Percentiles rank a stretch among this genome's conserved stretches.
Conservation (phyloP, 2,888 invertebrate genomes). For the Drosophila algonquin region DNA sequence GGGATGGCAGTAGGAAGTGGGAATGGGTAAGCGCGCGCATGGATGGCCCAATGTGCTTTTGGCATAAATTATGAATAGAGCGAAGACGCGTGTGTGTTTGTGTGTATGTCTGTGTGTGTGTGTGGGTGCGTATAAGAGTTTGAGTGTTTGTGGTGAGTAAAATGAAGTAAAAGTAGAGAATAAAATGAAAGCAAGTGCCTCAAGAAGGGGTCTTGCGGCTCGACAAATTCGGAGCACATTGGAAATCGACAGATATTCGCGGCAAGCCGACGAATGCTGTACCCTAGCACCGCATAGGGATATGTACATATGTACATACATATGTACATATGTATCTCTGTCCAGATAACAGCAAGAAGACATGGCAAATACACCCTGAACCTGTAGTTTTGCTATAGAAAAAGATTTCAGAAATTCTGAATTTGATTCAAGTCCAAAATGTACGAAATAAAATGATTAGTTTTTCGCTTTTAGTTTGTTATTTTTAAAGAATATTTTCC, state of each 20-base stretch:
- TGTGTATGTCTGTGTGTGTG: slow-evolving; percentile 25
- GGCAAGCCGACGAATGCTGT: neutral
- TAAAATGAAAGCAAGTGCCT: slow-evolving; percentile 76
- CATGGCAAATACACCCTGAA: too few relatives aligned
- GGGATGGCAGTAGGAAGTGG: neutral
- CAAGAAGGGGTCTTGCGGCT: slow-evolving; percentile 21
- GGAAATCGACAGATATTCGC: slow-evolving; percentile 27
- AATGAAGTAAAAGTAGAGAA: slow-evolving; percentile 72
- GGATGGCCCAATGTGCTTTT: slow-evolving; percentile 67
- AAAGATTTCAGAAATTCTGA: too few relatives aligned
- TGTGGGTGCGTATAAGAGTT: slow-evolving; percentile 41
- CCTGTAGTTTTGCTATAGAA: too few relatives aligned
- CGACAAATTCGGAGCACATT: slow-evolving; percentile 9
- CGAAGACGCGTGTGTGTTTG: slow-evolving; percentile 46
- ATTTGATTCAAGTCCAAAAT: too few relatives aligned
- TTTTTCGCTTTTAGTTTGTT: too few relatives aligned
- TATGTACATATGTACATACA: too few relatives aligned
- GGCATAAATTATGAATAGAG: slow-evolving; percentile 80
- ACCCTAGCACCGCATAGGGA: too few relatives aligned
- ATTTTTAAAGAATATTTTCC: too few relatives aligned
- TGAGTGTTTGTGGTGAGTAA: slow-evolving; percentile 58
- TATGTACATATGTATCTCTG: too few relatives aligned
- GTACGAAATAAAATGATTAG: too few relatives aligned
- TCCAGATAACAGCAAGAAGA: too few relatives aligned
- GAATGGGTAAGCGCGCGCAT: slow-evolving; percentile 28